phyloP scores from a whole-genome alignment of 2,888 invertebrate genomes.

The Ischnura elegans region DNA sequence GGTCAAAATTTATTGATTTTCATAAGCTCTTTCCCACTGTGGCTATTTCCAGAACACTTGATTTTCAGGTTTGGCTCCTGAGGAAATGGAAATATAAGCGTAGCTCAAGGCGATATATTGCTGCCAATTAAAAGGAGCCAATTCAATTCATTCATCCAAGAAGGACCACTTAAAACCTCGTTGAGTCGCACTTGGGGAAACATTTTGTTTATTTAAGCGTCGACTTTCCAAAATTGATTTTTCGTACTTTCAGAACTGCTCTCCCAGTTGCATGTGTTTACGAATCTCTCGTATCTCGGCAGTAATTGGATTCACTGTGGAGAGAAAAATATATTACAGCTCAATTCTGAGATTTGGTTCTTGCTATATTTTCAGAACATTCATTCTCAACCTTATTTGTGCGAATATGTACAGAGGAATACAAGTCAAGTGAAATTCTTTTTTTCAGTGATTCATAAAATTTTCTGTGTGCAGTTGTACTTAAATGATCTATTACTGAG shows the following conservation, averaged over 20 bases:
- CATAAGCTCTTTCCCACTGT: neutral
- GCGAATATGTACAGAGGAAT: too few relatives aligned
- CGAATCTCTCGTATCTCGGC: too few relatives aligned
- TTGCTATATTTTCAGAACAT: too few relatives aligned
- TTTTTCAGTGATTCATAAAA: too few relatives aligned
- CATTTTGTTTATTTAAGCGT: neutral
- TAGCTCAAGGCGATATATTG: neutral
- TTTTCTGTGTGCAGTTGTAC: too few relatives aligned
- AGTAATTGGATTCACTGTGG: too few relatives aligned
- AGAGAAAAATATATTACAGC: too few relatives aligned
- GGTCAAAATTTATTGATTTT: neutral
- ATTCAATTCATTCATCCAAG: constrained; percentile 17
- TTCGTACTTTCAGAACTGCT: neutral
- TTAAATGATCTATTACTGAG: too few relatives aligned
- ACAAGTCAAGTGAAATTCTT: too few relatives aligned
- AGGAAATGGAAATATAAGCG: neutral
- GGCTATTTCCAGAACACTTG: neutral
- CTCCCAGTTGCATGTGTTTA: too few relatives aligned
- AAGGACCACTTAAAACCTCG: neutral
- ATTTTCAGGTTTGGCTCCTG: neutral
- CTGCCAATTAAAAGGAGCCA: neutral
- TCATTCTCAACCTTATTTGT: too few relatives aligned
- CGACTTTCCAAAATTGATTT: neutral
- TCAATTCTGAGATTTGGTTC: too few relatives aligned
- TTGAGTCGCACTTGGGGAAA: neutral